These are phyloP conservation scores for Amphilophus citrinellus DNA, from an alignment of 2,113 vertebrate species.

Conservation along the genomic window DNA sequence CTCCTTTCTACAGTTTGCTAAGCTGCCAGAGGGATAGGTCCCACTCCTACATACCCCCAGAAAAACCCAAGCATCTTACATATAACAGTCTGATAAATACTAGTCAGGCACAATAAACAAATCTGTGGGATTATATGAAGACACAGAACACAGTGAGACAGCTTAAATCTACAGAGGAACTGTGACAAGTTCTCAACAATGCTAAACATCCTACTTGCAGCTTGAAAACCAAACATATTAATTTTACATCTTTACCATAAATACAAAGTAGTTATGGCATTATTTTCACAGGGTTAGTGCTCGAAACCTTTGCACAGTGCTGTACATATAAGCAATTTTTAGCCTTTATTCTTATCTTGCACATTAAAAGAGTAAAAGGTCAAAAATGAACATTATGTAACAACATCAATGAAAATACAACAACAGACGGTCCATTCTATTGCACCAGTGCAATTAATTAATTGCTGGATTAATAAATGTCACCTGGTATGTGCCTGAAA, in stretches of 20 bases:
- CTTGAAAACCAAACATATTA: neutral
- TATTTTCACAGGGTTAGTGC: neutral
- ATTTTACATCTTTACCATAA: neutral
- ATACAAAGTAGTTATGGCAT: neutral
- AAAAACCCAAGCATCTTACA: no score
- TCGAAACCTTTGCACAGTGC: neutral
- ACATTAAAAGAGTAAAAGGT: no score
- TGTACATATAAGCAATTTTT: neutral
- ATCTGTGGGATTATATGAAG: neutral
- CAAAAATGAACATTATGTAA: no score
- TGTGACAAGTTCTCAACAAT: neutral
- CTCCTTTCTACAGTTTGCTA: neutral
- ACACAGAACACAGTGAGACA: neutral
- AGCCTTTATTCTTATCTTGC: no score
- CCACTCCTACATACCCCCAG: no score
- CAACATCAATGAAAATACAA: no score
- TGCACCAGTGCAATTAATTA: neutral
- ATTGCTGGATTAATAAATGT: neutral
- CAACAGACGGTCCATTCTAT: neutral
- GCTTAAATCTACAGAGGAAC: neutral
- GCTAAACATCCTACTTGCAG: neutral
- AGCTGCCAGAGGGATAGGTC: neutral
- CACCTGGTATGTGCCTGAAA: neutral
- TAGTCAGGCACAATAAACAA: rapidly evolving
- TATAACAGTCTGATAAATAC: no score